phyloP scores from a whole-genome alignment of 1,140 invertebrate genomes.

The Aphaenogaster ashmeadi region DNA sequence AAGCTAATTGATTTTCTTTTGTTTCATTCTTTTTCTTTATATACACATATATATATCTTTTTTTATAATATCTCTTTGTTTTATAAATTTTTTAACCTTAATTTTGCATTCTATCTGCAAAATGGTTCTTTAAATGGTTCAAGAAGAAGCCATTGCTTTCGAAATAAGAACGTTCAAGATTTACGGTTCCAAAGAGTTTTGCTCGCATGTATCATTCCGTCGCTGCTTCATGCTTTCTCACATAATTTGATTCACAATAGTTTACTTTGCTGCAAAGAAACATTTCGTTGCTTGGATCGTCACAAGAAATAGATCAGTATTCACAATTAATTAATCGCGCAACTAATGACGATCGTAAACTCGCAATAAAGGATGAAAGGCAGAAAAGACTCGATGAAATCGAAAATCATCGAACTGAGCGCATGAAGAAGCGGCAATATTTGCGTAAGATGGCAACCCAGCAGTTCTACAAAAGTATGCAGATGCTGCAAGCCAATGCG shows the following conservation, averaged over 20 bases:
- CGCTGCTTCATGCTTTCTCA: slow-evolving; percentile 23
- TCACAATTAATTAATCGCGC: slow-evolving; percentile 11
- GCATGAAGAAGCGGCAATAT: slow-evolving; percentile 90
- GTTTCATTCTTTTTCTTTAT: background rate
- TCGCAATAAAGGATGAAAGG: slow-evolving; percentile 89
- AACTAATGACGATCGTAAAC: slow-evolving; percentile 66
- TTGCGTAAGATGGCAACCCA: slow-evolving; percentile 91
- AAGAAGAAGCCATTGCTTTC: background rate
- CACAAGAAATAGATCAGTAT: background rate
- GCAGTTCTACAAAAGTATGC: slow-evolving; percentile 93
- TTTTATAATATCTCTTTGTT: background rate
- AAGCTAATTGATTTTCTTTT: background rate
- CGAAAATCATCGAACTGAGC: slow-evolving; percentile 90
- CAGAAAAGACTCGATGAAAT: slow-evolving; percentile 90
- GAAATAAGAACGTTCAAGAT: slow-evolving; percentile 71
- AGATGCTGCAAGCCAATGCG: slow-evolving; percentile 91
- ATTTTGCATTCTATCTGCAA: background rate
- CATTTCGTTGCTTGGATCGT: background rate
- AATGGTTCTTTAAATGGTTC: background rate
- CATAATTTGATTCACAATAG: slow-evolving; percentile 24
- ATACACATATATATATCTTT: background rate
- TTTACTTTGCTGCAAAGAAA: slow-evolving; percentile 27
- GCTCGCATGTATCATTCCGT: background rate
- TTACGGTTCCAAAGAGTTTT: slow-evolving; percentile 46
- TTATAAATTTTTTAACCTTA: background rate